Percentiles rank a stretch among this genome's conserved stretches.
phyloP scores from a whole-genome alignment of 2,113 vertebrate species.

The Lycaon pictus region DNA sequence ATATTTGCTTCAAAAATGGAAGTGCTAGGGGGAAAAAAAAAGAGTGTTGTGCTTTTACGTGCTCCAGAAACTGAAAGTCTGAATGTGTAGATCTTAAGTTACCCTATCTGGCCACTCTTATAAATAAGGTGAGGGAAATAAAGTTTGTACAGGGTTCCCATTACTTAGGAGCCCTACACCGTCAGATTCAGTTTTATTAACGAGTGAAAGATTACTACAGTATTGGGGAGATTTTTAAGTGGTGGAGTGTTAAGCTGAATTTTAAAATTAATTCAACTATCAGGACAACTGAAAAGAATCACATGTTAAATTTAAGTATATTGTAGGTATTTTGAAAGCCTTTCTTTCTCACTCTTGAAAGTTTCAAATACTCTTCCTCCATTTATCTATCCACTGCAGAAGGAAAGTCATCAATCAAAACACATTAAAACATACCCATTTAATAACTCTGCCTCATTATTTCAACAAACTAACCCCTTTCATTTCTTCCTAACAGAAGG shows the following conservation, averaged over 20 bases:
- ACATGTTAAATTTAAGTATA: not conserved
- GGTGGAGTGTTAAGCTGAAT: not conserved
- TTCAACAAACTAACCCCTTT: not conserved
- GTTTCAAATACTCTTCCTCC: not conserved
- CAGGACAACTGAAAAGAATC: not conserved
- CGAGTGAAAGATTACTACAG: not conserved
- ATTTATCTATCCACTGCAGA: not conserved
- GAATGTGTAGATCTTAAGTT: not conserved
- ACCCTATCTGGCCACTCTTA: not conserved
- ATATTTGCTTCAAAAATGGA: conserved; percentile 49
- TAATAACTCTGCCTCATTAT: fast-evolving
- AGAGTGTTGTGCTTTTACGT: not conserved
- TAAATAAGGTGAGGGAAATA: not conserved
- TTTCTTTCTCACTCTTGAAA: not conserved
- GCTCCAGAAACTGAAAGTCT: not conserved
- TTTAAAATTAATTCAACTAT: conserved; percentile 22
- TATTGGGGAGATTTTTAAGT: not conserved
- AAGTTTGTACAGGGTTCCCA: not conserved
- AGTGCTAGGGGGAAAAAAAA: not conserved
- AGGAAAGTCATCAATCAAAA: not conserved
- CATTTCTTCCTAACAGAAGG: not conserved
- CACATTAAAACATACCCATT: not conserved
- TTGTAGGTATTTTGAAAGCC: not conserved
- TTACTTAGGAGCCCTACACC: not conserved
- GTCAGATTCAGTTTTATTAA: not conserved